Conservation (phyloP, 2,888 invertebrate species). For the Macrosiphum euphorbiae region DNA sequence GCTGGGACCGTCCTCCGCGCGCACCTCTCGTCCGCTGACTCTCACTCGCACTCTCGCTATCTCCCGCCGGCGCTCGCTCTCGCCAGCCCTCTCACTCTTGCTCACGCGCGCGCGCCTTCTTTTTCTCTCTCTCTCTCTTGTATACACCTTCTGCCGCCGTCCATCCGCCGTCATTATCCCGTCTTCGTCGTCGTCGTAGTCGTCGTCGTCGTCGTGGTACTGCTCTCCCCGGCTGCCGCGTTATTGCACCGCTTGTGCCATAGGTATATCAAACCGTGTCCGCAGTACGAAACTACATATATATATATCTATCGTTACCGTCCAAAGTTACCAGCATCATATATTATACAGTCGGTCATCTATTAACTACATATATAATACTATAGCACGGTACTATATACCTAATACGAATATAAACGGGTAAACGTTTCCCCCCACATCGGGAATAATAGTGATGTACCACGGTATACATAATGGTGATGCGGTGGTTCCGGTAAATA, state of each 20-base stretch:
- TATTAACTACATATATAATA: not conserved
- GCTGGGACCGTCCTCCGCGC: constrained; percentile 40
- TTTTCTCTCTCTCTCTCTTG: not conserved
- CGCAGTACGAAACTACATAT: not conserved
- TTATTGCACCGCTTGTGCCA: not conserved
- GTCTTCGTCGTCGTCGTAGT: not conserved
- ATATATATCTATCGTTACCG: not conserved
- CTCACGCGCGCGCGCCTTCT: not conserved
- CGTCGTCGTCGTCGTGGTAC: not conserved
- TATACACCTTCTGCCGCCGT: constrained; percentile 12
- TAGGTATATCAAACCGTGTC: not conserved
- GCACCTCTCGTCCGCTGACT: not conserved
- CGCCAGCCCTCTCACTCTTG: not conserved
- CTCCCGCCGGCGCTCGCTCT: not conserved
- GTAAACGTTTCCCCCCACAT: not conserved
- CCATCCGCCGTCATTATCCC: constrained; percentile 41
- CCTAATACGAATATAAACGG: constrained; percentile 2
- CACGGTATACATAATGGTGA: not conserved
- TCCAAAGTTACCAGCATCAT: not conserved
- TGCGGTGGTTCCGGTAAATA: not conserved
- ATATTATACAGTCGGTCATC: constrained; percentile 2
- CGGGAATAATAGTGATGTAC: not conserved
- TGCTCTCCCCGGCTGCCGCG: not conserved
- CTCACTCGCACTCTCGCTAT: not conserved
- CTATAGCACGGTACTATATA: not conserved